Base-by-base conservation (phyloP, 2,888 invertebrate species). In the Eueremaeus valkanovi region DNA sequence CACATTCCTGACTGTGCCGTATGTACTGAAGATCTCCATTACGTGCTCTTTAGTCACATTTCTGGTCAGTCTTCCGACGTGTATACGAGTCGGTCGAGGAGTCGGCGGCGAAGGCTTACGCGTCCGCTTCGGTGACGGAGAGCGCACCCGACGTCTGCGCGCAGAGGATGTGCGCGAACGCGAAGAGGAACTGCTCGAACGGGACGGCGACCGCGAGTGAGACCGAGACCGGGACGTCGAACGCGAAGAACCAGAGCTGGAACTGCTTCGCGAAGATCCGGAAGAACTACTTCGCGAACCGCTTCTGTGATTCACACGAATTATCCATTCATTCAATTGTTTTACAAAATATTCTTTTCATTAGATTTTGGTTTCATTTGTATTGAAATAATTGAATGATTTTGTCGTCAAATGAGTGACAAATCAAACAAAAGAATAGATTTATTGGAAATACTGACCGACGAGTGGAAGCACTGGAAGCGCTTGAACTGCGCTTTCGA, bases 21-120 rank as follows among this genome's bases (percentile, higher is more conserved):
- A 87, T 68, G 84, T 79, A 29, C 78, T 77, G 83, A 96, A 96
- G 81, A 96, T 95, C 84, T 96, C 95, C 78, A 88, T 85, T 61
- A 96, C 87, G 83, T 95, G 95, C 1, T 94, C 95, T 76, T 79
- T 78, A 77, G 90, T 92, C 0, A 98, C 93, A 82, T 98, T 98
- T 31, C 95, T 86, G 0, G 96, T 95, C 77, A 98, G 85, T 13
- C 92, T 89, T 0, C 95, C 96, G 77, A 98, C 91, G 82, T 97
- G 96, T 81, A 98, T 94, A 82, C 96, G 92, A 0, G 92, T 91
- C 0, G 96, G 94, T 55, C 92, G 89, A 0, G 95, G 95, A 0
- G 95, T 93, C 11, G 77, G 77, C 36, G 78, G 77, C 31, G 79
- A 78, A 24, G 78, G 75, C 49, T 93, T 89, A 81, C 92, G 92